Conservation (phyloP, 35 echinoderm and acorn worm genomes). For the Acanthaster planci region DNA sequence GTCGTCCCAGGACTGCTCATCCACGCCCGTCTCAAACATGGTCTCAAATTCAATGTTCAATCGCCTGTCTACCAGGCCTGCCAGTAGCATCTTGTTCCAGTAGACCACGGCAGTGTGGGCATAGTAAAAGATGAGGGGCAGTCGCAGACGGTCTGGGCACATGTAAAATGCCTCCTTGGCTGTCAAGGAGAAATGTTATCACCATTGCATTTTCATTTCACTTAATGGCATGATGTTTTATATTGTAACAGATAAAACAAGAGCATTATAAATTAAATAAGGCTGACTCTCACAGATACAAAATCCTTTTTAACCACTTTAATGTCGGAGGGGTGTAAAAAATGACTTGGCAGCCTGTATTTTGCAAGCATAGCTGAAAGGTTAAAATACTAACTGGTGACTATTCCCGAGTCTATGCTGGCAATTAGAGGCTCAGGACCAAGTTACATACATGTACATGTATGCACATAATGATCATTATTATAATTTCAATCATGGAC, state of each 20-base stretch:
- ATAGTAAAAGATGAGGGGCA: slow-evolving; percentile 96
- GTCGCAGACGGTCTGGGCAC: slow-evolving; percentile 83
- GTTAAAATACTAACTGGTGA: no score
- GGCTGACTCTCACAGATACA: background rate
- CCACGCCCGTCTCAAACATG: slow-evolving; percentile 94
- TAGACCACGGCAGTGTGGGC: slow-evolving; percentile 82
- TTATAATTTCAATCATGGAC: no score
- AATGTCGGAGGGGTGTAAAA: no score
- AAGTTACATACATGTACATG: no score
- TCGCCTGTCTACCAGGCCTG: slow-evolving; percentile 78
- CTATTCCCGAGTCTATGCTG: no score
- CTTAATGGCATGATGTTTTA: background rate
- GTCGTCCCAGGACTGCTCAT: slow-evolving; percentile 97
- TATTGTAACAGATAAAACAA: background rate
- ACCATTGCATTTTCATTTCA: background rate
- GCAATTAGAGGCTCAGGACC: no score
- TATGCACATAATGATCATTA: no score
- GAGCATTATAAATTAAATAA: background rate
- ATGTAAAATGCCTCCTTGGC: slow-evolving; percentile 76
- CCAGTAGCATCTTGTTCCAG: slow-evolving; percentile 86
- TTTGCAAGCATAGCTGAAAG: no score
- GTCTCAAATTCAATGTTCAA: slow-evolving; percentile 86
- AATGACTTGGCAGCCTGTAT: no score
- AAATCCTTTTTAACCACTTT: background rate
- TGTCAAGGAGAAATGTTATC: slow-evolving; percentile 32